A percentile compares a stretch with the other conserved stretches of the same genome.
phyloP scores from a whole-genome alignment of 2,888 invertebrate species.

The Apoda limacodes region DNA sequence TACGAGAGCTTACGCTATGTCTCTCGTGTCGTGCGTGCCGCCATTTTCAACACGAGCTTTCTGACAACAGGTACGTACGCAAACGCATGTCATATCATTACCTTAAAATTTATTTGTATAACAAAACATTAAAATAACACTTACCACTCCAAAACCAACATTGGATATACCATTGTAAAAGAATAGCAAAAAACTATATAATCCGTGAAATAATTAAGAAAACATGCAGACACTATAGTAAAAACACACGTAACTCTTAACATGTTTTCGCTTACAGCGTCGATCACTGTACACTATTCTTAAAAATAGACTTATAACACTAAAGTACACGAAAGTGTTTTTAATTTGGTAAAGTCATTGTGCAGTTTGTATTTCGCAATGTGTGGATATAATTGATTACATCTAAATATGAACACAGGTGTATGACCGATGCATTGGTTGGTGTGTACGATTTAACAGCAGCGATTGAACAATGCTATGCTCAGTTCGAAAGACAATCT shows the following conservation, averaged over 20 bases:
- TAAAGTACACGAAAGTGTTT: no score
- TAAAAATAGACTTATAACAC: no score
- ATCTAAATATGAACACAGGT: constrained; percentile 56
- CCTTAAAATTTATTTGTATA: constrained; percentile 15
- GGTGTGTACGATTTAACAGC: no score
- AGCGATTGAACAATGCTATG: constrained; percentile 39
- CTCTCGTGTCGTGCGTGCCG: constrained; percentile 46
- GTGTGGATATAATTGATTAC: constrained; percentile 45
- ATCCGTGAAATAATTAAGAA: no score
- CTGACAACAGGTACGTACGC: constrained; percentile 57
- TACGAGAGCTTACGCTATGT: not conserved
- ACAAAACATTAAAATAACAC: no score
- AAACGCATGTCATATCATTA: constrained; percentile 3
- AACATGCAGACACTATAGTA: no score
- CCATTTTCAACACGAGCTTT: constrained; percentile 68
- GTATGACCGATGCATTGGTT: constrained; percentile 67
- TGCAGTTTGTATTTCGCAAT: constrained; percentile 22
- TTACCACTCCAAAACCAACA: no score
- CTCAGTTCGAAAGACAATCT: constrained; percentile 51
- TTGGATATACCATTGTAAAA: no score
- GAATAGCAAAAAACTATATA: no score
- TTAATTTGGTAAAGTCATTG: no score
- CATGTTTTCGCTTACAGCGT: constrained; percentile 60
- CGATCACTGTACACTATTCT: constrained; percentile 41
- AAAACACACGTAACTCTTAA: constrained; percentile 59